phyloP scores from a whole-genome alignment of 2,113 vertebrate species.

The Dromiciops gliroides region DNA sequence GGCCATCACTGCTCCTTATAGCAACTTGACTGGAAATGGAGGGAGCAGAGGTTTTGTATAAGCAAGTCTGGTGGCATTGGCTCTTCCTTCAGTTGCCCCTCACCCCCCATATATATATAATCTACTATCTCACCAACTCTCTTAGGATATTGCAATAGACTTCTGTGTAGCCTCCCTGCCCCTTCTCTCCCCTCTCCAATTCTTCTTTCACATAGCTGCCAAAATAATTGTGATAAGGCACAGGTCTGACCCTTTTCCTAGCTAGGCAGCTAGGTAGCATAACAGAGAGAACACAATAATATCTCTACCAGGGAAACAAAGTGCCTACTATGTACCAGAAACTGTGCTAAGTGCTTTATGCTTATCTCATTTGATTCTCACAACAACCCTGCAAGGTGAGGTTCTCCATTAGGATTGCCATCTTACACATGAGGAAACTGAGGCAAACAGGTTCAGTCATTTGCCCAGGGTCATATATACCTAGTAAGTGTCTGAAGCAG shows the following conservation, averaged over 20 bases:
- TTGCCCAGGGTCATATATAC: not conserved
- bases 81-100: not conserved
- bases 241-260: not conserved
- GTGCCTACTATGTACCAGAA: not conserved
- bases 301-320: not conserved
- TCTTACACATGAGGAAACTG: not conserved
- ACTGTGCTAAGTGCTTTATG: not conserved
- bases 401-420: not conserved
- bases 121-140: not conserved
- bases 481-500: too few relatives aligned
- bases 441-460: not conserved
- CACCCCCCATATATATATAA: too few relatives aligned
- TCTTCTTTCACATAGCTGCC: not conserved
- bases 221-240: not conserved
- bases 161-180: not conserved
- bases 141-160: not conserved
- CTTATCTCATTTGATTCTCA: not conserved
- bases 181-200: not conserved
- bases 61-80: not conserved
- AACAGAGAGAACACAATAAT: not conserved
- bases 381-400: not conserved
- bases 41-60: slow-evolving; percentile 2
- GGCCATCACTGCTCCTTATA: not conserved
- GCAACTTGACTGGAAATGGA: slow-evolving; percentile 6
- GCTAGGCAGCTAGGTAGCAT: not conserved